These are phyloP conservation scores for Montipora efflorescens DNA, from an alignment of 64 coral and sea anemone species.

Conservation along the genomic window DNA sequence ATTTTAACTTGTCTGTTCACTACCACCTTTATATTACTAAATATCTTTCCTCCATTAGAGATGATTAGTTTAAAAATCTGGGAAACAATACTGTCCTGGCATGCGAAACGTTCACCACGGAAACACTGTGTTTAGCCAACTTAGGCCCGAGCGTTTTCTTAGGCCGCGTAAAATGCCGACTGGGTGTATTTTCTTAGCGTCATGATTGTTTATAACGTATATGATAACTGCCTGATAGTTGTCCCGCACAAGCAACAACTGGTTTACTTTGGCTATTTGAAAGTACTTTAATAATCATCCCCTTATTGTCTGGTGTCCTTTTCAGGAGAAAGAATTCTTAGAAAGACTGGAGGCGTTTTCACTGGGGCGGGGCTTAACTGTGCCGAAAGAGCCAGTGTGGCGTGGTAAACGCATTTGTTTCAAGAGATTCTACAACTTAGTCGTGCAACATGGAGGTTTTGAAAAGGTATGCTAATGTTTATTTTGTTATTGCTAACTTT, in stretches of 20 bases:
- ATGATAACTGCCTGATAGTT: background rate
- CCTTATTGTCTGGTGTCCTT: background rate
- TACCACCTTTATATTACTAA: no score
- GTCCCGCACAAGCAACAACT: background rate
- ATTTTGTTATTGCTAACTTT: no score
- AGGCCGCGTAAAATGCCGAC: no score
- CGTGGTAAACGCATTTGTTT: constrained; percentile 26
- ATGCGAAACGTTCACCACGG: no score
- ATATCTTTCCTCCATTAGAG: no score
- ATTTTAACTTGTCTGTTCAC: no score
- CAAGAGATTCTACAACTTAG: constrained; percentile 34
- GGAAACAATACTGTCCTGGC: no score
- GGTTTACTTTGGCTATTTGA: background rate
- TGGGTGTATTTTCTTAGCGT: no score
- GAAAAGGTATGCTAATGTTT: constrained; percentile 31
- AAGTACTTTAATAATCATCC: background rate
- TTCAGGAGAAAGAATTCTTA: constrained; percentile 53
- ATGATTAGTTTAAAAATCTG: no score
- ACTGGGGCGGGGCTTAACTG: constrained; percentile 14
- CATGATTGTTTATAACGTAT: no score
- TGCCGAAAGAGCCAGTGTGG: constrained; percentile 50
- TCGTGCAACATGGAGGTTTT: constrained; percentile 55
- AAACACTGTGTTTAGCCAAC: no score
- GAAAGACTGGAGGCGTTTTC: constrained; percentile 41
- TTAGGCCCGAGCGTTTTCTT: no score